Base-by-base conservation (phyloP, 92 coral and sea anemone genomes). In the Nematostella vectensis region DNA sequence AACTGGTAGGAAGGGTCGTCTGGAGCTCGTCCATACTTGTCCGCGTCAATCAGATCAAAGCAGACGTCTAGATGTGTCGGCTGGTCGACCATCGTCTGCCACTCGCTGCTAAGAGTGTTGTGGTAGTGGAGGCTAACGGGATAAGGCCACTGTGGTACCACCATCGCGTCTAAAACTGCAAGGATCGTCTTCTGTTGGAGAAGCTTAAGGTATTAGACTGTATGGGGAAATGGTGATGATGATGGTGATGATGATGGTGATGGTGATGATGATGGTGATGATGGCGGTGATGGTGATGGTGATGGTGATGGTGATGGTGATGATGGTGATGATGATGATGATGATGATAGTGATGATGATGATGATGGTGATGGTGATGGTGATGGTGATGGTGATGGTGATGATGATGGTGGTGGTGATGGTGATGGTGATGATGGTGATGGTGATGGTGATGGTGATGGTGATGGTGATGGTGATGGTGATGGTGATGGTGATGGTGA, bases 131-230 rank as follows among this genome's bases (percentile, higher is more conserved):
- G 69, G 27, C 79, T 70, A 8, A 70, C 72, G 0, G 74, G 78
- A 58, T 71, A 62, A 1, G 83, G 78, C 83, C 83, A 77, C 17
- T 73, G 64, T 23, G 83, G 83, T 31, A 73, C 61, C n/a, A 77
- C 57, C 21, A 71, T 54, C 31, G 79, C 67, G 53, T 77, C 83
- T n/a, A 77, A 37, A 25, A 77, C 58, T 4, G 74, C 83, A 0
- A 51, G 50, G 43, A 77, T 77, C 11, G 83, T 64, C 51, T 77
- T 70, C 83, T 77, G 20, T 17, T 18, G 18, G 18, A 2, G 2
- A 26, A 23, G 23, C 20, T 1, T 19, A 59, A 4, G 47, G 27
- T 1, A 16, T 29, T 11, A 3, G 3, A 3, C 39, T 37, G 43
- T n/a, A n/a, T n/a, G n/a, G 44, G 58, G 26, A 20, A 31, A 52